These are phyloP conservation scores for Xyliphius kryptos DNA, from an alignment of 2,113 vertebrate species.

Conservation along the genomic window DNA sequence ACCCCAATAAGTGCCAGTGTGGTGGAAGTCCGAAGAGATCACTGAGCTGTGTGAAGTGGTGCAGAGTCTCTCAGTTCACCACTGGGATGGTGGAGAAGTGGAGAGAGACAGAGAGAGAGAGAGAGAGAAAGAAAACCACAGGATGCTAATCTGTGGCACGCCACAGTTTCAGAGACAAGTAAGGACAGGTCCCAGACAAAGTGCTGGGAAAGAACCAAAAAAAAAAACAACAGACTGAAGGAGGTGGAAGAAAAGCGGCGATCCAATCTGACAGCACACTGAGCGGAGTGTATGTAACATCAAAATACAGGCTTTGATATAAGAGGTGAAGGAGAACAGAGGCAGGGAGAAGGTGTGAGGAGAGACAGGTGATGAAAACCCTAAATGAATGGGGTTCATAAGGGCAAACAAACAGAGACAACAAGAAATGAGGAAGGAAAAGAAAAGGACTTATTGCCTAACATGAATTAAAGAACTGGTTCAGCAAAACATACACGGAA, in stretches of 20 bases:
- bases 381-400: too few relatives aligned
- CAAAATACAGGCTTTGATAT: slow-evolving; percentile 24
- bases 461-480: too few relatives aligned
- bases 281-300: slow-evolving; percentile 4
- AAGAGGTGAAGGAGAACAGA: slow-evolving; percentile 20
- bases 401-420: too few relatives aligned
- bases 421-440: too few relatives aligned
- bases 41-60: not conserved
- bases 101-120: not conserved
- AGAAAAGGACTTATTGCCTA: too few relatives aligned
- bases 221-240: slow-evolving; percentile 41
- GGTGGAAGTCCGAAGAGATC: not conserved
- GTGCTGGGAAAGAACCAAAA: slow-evolving; percentile 42
- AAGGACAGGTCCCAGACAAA: slow-evolving; percentile 56
- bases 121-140: slow-evolving; percentile 49
- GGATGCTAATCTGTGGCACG: slow-evolving; percentile 54
- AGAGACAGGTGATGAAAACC: too few relatives aligned
- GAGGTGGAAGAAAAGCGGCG: slow-evolving; percentile 27
- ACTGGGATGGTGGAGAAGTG: not conserved
- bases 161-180: slow-evolving; percentile 53
- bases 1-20: not conserved
- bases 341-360: not conserved
- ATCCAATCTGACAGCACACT: slow-evolving; percentile 38
- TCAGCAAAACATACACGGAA: too few relatives aligned
- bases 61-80: not conserved